Base-by-base conservation (phyloP, 2,797 vertebrate genomes). In the Danio aesculapii region DNA sequence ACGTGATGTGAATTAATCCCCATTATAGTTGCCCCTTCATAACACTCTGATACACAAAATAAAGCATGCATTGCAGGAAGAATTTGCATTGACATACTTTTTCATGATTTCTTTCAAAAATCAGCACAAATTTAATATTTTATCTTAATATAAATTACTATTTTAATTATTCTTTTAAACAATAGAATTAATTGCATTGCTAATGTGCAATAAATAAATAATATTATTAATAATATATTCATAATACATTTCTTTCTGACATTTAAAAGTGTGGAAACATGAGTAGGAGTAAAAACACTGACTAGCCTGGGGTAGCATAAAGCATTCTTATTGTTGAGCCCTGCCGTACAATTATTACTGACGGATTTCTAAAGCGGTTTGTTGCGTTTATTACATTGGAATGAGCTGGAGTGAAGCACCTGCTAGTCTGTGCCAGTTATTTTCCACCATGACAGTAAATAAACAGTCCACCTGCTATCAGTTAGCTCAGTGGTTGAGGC, bases 391-490 rank as follows among this genome's bases (percentile, higher is more conserved):
- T 44, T 62, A 50, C 59, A 64, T 39, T 80, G 41, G 41, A 67
- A 49, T 66, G 17, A 57, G 43, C 52, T 19, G 43, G 12, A 74
- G 43, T 55, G 47, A 77, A 57, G 52, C 67, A 81, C 62, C 72
- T 80, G 66, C 62, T 41, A 61, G 64, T 49, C 47, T 17, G 68
- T 63, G 77, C 16, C 71, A 68, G 78, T 74, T 83, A 74, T 81
- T 79, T 77, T 84, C 74, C 67, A 73, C 77, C 53, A 68, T 68
- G 46, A 70, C 30, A 67, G 55, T 81, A 73, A 72, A 59, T 57
- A 76, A 72, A 59, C 73, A 68, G 44, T 72, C 43, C 72, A 74
- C 77, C 77, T 83, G 72, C 58, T 75, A 83, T 82, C 67, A 19
- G 70, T 79, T 79, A 75, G 70, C 17, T 17, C n/a, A 62, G 73